phyloP scores from a whole-genome alignment of 2,113 vertebrate species.

The Apaloderma vittatum region DNA sequence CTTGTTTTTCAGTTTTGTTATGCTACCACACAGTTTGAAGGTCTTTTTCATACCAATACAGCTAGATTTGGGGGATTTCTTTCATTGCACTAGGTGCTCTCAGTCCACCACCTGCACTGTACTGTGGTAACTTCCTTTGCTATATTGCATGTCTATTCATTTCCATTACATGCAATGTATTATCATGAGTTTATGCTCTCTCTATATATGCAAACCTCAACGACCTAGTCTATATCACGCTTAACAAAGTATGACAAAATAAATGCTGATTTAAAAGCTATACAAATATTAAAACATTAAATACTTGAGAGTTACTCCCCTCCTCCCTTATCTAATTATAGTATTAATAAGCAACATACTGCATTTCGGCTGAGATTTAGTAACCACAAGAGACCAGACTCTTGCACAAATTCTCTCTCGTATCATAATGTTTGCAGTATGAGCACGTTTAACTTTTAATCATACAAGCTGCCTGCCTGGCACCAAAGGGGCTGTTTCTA shows the following conservation, averaged over 20 bases:
- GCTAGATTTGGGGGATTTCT: neutral
- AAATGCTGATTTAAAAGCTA: neutral
- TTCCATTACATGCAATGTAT: neutral
- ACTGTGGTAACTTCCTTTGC: neutral
- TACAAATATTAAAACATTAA: neutral
- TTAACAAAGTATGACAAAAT: neutral
- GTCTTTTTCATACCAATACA: neutral
- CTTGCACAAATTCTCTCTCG: neutral
- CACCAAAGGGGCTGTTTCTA: neutral
- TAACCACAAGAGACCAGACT: neutral
- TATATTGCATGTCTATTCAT: neutral
- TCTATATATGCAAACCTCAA: neutral
- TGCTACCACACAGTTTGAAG: neutral
- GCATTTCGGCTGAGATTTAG: neutral
- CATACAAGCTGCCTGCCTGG: neutral
- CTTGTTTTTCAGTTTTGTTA: neutral
- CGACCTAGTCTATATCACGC: neutral
- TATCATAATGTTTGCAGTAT: neutral
- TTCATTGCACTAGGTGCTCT: neutral
- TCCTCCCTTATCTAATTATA: conserved; percentile 17
- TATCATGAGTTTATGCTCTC: neutral
- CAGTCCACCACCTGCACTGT: neutral
- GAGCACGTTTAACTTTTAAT: neutral
- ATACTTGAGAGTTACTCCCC: neutral
- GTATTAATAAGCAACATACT: neutral